Conservation (phyloP, 92 coral and sea anemone species). For the Virgularia gustaviana region DNA sequence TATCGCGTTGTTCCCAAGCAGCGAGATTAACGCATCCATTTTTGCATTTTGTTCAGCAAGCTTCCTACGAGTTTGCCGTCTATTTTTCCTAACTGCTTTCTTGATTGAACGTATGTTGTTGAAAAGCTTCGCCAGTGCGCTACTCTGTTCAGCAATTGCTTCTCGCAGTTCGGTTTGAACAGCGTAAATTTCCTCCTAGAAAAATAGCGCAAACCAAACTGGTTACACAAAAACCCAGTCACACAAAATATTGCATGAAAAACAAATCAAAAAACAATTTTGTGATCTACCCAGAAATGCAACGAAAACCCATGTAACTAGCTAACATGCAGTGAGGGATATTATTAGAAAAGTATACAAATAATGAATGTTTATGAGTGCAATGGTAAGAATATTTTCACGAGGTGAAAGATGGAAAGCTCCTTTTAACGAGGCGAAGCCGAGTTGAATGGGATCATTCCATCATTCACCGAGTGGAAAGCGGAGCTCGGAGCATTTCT, state of each 20-base stretch:
- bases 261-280: neutral
- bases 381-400: too few relatives aligned
- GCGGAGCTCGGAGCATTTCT: too few relatives aligned
- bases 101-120: slow-evolving; percentile 20
- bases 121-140: slow-evolving; percentile 13
- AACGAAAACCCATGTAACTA: neutral
- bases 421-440: too few relatives aligned
- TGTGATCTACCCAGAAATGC: slow-evolving; percentile 37
- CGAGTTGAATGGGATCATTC: too few relatives aligned
- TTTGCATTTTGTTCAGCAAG: slow-evolving; percentile 37
- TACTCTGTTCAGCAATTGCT: slow-evolving; percentile 28
- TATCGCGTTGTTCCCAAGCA: slow-evolving; percentile 16
- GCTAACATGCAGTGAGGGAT: neutral
- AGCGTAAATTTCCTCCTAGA: slow-evolving; percentile 30
- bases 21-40: slow-evolving; percentile 31
- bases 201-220: too few relatives aligned
- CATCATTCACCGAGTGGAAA: too few relatives aligned
- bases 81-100: slow-evolving; percentile 16
- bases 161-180: slow-evolving; percentile 30
- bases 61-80: slow-evolving; percentile 21
- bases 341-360: neutral
- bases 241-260: neutral
- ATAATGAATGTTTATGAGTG: too few relatives aligned
- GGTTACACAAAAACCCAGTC: neutral
- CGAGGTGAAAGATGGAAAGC: too few relatives aligned